These are phyloP conservation scores for Brenthis ino DNA, from an alignment of 2,888 invertebrate species.

Conservation along the genomic window DNA sequence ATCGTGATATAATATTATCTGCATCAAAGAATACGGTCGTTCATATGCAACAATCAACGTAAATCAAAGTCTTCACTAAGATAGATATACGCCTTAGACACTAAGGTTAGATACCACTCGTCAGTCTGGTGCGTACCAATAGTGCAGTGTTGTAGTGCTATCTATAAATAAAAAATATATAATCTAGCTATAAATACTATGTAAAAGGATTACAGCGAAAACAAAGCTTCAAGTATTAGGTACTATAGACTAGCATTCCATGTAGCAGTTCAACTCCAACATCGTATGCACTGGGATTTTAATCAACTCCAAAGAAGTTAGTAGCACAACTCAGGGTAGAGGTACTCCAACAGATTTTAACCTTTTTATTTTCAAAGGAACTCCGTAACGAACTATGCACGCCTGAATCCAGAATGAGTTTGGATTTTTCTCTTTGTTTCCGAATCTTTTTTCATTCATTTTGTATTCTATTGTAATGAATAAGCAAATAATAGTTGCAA, in stretches of 20 bases:
- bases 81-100: too few species aligned
- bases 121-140: too few species aligned
- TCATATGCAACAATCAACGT: too few species aligned
- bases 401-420: constrained; percentile 34
- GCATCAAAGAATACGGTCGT: too few species aligned
- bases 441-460: constrained; percentile 31
- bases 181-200: too few species aligned
- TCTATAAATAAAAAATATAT: too few species aligned
- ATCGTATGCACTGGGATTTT: constrained; percentile 28
- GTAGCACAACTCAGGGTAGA: constrained; percentile 28
- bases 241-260: constrained; percentile 1
- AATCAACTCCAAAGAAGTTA: constrained; percentile 42
- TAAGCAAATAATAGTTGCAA: constrained; percentile 13
- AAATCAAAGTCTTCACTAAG: too few species aligned
- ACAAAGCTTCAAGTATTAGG: not conserved
- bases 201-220: too few species aligned
- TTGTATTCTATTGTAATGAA: constrained; percentile 15
- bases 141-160: too few species aligned
- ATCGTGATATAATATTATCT: too few species aligned
- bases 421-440: constrained; percentile 39
- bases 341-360: constrained; percentile 44
- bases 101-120: too few species aligned
- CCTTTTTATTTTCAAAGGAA: constrained; percentile 55
- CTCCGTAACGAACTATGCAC: constrained; percentile 49
- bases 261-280: constrained; percentile 13